Base-by-base conservation (phyloP, 2,888 invertebrate genomes). In the Sturmia bella region DNA sequence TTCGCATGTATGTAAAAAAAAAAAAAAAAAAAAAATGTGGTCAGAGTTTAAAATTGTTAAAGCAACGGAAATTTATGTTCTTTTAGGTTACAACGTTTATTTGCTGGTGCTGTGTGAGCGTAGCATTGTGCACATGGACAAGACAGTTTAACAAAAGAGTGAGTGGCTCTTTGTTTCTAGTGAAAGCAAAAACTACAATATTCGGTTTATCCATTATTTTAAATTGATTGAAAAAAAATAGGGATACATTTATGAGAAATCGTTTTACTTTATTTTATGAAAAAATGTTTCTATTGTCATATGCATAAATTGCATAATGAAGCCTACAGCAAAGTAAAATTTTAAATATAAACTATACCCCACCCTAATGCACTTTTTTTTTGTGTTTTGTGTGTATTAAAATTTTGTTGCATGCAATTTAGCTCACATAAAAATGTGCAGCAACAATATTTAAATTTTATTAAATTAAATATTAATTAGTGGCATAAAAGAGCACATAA, bases 41-140 rank as follows among this genome's bases (percentile, higher is more conserved):
- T 72, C 17, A 72, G 66, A 78, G 57, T 78, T 78, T 64, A 43
- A 66, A 78, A 72, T 52, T 72, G 32, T 78, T 78, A 52, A 45
- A 52, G 56, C 37, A 15, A 61, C 24, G 48, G 39, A 13, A 39
- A 66, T 11, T 56, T 19, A 57, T 24, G 27, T 24, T 50, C 13
- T 6, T 43, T 32, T 19, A 37, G 11, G n/a, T 12, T 37, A 68
- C 61, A 43, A 61, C 48, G 12, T 66, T 66, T 75, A 66, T 50
- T 21, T 48, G 32, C 45, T 73, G 4, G 5, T 27, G 27, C 27
- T 27, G 27, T 27, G 6, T 27, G 6, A 6, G 27, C 6, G 3
- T 27, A 27, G n/a, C n/a, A n/a, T n/a, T n/a, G n/a, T 32, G 32
- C 32, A 27, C 27, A 27, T 27, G 32, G 32, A 32, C 32, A 32